Evolutionary conservation across 2,888 invertebrate species (phyloP), one percentile per base, ranked within the genome.

Genomic region (Hirtodrosophila trivittata): DNA sequence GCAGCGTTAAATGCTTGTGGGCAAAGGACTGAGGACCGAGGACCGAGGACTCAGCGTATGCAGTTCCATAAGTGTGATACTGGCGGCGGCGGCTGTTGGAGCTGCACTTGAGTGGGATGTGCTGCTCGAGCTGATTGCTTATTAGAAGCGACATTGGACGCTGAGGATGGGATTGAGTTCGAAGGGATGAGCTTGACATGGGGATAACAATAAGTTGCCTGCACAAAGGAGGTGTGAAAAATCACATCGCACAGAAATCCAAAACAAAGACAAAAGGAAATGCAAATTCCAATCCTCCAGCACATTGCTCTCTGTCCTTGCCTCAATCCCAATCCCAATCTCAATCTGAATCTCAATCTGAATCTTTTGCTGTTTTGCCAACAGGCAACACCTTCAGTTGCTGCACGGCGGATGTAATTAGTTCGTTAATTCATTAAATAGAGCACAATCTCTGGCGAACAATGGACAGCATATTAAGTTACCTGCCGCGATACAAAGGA

Each of bases 171-270:
- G 6, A 6, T 25, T 25, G 25, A 6, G 25, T 3, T 6, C 4
- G 25, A 6, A 25, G 25, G 4, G 9, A 30, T 1, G 9, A 28
- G 7, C 28, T 3, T 7, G 28, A 28, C 2, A 54, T 13, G 30
- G 21, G 39, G 1, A 25, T 33, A 35, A 41, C 49, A 49, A 56
- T 49, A 33, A 41, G 42, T 32, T 45, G 41, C 21, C 41, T 49
- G 45, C 59, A 56, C 26, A 59, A 50, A 67, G 46, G 59, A 88
- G 89, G 88, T 88, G 88, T 88, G 88, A 88, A 89, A 88, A 89
- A 89, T 89, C 89, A 89, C 89, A 89, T 55, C 63, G 33, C 60
- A 43, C 38, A 73, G 50, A 72, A 69, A 88, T 85, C 87, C 87
- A 88, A 88, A 21, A 89, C 89, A 89, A 77, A 55, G 66, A 35